These are phyloP conservation scores for Orthosia cruda DNA, from an alignment of 2,888 invertebrate genomes.

Conservation along the genomic window DNA sequence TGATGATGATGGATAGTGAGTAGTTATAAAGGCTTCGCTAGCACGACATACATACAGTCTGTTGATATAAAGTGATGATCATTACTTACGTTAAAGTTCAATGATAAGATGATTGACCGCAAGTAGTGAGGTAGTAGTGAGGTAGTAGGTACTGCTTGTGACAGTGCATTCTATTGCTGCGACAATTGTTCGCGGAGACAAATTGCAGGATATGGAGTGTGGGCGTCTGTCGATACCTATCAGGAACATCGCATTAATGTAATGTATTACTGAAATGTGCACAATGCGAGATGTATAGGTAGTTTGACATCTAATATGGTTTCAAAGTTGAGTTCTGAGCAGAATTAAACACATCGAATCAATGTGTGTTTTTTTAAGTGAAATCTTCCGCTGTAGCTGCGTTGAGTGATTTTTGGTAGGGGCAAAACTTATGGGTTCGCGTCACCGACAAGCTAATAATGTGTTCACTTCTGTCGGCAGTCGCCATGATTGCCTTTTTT, in stretches of 20 bases:
- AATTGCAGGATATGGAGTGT: conserved; percentile 38
- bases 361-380: neutral
- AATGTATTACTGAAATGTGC: conserved; percentile 9
- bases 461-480: too few species aligned
- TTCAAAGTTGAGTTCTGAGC: neutral
- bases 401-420: too few species aligned
- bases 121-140: conserved; percentile 21
- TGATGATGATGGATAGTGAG: too few species aligned
- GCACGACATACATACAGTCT: neutral
- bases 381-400: too few species aligned
- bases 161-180: conserved; percentile 39
- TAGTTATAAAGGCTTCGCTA: neutral
- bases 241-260: neutral
- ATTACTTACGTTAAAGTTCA: conserved; percentile 14
- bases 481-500: too few species aligned
- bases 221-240: conserved; percentile 9
- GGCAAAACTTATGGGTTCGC: too few species aligned
- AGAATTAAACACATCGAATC: neutral
- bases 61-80: neutral
- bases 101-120: conserved; percentile 21
- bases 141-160: neutral
- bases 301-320: neutral
- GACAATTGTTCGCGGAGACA: conserved; percentile 43
- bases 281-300: neutral
- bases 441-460: too few species aligned